Evolutionary conservation across 2,888 invertebrate genomes (phyloP).

Genomic region (Meghimatium bilineatum): DNA sequence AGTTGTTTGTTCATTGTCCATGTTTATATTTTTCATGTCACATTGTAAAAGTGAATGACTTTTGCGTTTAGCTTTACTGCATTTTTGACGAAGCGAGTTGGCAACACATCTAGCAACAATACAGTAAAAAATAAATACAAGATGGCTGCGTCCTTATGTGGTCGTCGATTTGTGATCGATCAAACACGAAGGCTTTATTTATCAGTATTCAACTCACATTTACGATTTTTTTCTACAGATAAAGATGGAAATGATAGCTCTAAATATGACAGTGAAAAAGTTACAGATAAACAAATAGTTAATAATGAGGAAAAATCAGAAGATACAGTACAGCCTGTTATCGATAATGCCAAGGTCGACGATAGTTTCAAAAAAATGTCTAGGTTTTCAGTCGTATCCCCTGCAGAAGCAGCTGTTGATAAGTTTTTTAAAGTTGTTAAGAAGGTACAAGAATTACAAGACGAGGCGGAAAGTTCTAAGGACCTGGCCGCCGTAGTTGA

Average conservation of each 20-base stretch:
- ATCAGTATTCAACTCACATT: not conserved
- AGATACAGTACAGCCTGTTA: not conserved
- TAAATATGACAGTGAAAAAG: not conserved
- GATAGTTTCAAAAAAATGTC: not conserved
- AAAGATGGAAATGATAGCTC: not conserved
- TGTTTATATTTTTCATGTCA: too few species aligned
- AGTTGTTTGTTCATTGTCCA: too few species aligned
- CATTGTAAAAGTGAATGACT: too few species aligned
- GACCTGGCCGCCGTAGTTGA: not conserved
- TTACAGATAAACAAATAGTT: not conserved
- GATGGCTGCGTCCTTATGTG: slow-evolving; percentile 62
- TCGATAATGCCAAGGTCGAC: not conserved
- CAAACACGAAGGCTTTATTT: not conserved
- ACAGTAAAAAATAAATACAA: too few species aligned
- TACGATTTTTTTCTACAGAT: not conserved
- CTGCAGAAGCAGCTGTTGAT: slow-evolving; percentile 49
- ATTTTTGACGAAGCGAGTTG: too few species aligned
- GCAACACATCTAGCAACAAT: too few species aligned
- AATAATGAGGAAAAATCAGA: not conserved
- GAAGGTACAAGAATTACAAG: slow-evolving; percentile 38
- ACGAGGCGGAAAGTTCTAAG: not conserved
- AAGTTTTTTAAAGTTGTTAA: slow-evolving; percentile 52
- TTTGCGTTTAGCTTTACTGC: too few species aligned
- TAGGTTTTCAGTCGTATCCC: not conserved
- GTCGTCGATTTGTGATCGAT: not conserved